A percentile compares a stretch with the other conserved stretches of the same genome.
phyloP scores from a whole-genome alignment of 2,113 vertebrate genomes.

The Rhinogobius similis region DNA sequence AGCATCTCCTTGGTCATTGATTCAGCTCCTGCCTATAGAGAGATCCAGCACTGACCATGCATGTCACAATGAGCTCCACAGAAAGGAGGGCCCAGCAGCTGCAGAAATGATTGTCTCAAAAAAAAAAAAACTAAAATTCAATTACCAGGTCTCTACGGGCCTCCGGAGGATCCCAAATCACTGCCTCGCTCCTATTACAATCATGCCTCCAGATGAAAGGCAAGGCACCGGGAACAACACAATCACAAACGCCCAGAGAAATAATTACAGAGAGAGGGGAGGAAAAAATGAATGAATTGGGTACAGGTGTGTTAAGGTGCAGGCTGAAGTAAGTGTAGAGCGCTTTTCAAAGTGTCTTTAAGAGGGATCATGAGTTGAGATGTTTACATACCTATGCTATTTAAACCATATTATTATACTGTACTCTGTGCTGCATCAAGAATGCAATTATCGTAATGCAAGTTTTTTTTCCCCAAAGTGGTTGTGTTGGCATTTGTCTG shows the following conservation, averaged over 20 bases:
- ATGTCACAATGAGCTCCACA: constrained; percentile 28
- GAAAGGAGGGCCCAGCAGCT: constrained; percentile 31
- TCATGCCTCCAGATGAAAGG: constrained; percentile 22
- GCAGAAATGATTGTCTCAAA: constrained; percentile 53
- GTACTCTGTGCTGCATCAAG: no score
- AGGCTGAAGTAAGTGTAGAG: background rate
- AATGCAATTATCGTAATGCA: no score
- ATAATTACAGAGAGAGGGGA: background rate
- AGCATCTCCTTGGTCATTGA: constrained; percentile 44
- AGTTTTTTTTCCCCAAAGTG: no score
- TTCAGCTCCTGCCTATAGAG: constrained; percentile 30
- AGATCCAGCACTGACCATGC: constrained; percentile 25
- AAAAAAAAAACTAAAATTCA: constrained; percentile 58
- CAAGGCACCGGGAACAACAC: constrained; percentile 29
- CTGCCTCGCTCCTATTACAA: constrained; percentile 26
- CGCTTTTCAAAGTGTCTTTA: background rate
- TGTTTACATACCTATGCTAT: no score
- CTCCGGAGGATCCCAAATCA: constrained; percentile 43
- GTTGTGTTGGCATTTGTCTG: no score
- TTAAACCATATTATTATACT: no score
- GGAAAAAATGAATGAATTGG: background rate
- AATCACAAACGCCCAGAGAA: constrained; percentile 28
- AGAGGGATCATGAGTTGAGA: no score
- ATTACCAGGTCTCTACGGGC: constrained; percentile 55
- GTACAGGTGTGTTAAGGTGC: background rate